Percentiles rank a stretch among this genome's conserved stretches.
Conservation (phyloP, 2,113 vertebrate species). For the Cyanoramphus novaezelandiae region DNA sequence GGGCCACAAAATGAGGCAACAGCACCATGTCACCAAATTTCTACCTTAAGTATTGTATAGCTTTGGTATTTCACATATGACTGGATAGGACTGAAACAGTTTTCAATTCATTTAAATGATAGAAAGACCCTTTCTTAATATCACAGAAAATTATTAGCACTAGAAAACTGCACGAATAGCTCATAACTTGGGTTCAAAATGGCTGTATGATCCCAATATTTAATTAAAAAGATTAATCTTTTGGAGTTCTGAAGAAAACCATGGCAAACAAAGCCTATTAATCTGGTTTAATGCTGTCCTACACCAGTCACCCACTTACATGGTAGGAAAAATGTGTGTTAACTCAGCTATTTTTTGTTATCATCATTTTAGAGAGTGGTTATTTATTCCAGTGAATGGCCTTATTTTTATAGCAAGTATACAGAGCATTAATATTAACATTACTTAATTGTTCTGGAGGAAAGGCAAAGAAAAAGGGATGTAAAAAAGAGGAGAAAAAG, state of each 20-base stretch:
- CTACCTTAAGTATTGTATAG: not conserved
- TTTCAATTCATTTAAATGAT: not conserved
- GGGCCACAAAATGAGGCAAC: not conserved
- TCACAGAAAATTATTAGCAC: not conserved
- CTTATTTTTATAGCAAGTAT: not conserved
- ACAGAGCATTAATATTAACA: not conserved
- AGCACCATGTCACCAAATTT: fast-evolving
- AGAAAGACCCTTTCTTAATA: not conserved
- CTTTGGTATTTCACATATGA: not conserved
- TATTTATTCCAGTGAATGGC: not conserved
- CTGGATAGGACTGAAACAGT: not conserved
- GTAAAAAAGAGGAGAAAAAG: not conserved
- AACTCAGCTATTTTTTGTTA: not conserved
- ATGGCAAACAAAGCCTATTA: not conserved
- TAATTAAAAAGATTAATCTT: not conserved
- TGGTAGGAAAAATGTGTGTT: not conserved
- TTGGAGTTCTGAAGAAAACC: not conserved
- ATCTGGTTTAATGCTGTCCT: not conserved
- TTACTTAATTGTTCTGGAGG: not conserved
- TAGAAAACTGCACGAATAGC: not conserved
- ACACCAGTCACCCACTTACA: not conserved
- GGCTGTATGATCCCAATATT: not conserved
- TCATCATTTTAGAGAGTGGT: not conserved
- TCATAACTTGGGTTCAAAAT: not conserved
- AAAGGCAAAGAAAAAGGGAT: not conserved